Base-by-base conservation (phyloP, 2,797 vertebrate genomes). In the Spondyliosoma cantharus region DNA sequence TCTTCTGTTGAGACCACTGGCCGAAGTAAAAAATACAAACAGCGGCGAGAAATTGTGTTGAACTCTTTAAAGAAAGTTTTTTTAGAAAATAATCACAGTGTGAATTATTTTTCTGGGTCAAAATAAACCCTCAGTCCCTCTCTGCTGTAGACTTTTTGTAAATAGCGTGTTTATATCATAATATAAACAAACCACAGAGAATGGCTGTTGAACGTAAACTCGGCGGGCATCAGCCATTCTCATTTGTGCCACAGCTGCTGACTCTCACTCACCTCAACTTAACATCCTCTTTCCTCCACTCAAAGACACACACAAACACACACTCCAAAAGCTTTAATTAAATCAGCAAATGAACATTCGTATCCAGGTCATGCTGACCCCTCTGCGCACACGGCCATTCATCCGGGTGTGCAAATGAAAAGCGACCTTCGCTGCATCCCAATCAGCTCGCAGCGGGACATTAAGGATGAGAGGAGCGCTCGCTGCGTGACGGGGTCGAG, bases 361-460 rank as follows among this genome's bases (percentile, higher is more conserved):
- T 56, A 78, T 85, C 86, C 83, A 71, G 89, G 88, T 91, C 76
- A 66, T 25, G 80, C 65, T 83, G 89, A 89, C 91, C 87, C 87
- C 87, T 74, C 17, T 52, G 70, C 16, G 20, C 25, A 27, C 27
- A 4, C 27, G 3, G 11, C 59, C 90, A 80, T 86, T 89, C 69
- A 87, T 91, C 87, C 74, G 85, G 69, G 76, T 22, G 79, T 19
- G 60, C 48, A 81, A 87, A 91, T 82, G 68, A 89, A 87, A 81
- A 65, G 80, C 72, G 43, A 8, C 58, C 60, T 12, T 12, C 84
- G 78, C 72, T 77, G 87, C 86, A 90, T 90, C 86, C 82, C 67
- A 80, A 89, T 89, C 66, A 86, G 78, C 71, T 71, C 72, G 12
- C 74, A 77, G 66, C 27, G 4, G 48, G 80, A 72, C 64, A 63